Evolutionary conservation across 1,140 invertebrate genomes (phyloP).

Genomic region (Heliconius himera): DNA sequence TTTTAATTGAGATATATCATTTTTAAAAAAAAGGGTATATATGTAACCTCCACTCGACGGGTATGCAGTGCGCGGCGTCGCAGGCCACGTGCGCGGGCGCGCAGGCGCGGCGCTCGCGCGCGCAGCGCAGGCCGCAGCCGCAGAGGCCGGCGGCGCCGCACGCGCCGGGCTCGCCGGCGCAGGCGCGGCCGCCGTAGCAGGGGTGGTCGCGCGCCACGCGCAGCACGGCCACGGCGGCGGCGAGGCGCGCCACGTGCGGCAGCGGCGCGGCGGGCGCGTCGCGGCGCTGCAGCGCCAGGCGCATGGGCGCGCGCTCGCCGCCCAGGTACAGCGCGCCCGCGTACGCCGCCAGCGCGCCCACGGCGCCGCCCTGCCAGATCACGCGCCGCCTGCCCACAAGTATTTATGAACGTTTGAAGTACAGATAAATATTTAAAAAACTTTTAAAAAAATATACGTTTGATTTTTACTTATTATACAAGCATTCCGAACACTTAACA

Average conservation of each 20-base stretch:
- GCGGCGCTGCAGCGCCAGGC: constrained; percentile 78
- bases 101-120: constrained; percentile 85
- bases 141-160: constrained; percentile 73
- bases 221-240: constrained; percentile 84
- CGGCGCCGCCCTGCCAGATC: constrained; percentile 80
- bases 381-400: constrained; percentile 49
- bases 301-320: constrained; percentile 84
- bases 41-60: constrained; percentile 86
- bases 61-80: constrained; percentile 87
- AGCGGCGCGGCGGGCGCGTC: constrained; percentile 75
- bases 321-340: constrained; percentile 93
- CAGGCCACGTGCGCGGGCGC: constrained; percentile 89
- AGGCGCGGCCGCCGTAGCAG: constrained; percentile 83
- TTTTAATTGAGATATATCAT: too few species aligned
- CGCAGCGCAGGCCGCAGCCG: constrained; percentile 93
- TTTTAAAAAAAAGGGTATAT: not conserved
- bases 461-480: too few species aligned
- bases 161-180: constrained; percentile 85
- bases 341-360: constrained; percentile 85
- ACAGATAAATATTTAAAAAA: constrained; percentile 14
- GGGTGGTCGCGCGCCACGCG: constrained; percentile 57
- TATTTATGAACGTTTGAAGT: too few species aligned
- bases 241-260: constrained; percentile 82
- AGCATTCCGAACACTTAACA: too few species aligned
- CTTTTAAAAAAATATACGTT: too few species aligned